These are phyloP conservation scores for Hypena proboscidalis DNA, from an alignment of 2,888 invertebrate species.

Conservation along the genomic window DNA sequence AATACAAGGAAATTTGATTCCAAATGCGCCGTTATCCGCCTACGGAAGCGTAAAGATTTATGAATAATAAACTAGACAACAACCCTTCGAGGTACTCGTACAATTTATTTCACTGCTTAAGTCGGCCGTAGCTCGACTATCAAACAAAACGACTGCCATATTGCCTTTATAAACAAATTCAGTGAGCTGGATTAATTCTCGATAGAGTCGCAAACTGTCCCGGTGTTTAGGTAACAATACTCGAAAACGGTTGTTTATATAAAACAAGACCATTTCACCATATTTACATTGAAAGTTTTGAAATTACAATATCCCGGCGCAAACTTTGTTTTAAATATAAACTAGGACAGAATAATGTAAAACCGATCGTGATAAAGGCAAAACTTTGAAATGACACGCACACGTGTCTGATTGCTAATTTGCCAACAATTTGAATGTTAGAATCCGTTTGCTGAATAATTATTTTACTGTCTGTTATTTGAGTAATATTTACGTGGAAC, in stretches of 20 bases:
- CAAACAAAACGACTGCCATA: conserved; percentile 41
- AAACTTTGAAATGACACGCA: conserved; percentile 53
- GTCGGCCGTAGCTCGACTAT: conserved; percentile 38
- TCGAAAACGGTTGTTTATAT: conserved; percentile 43
- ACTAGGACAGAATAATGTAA: conserved; percentile 59
- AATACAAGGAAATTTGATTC: conserved; percentile 38
- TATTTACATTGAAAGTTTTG: conserved; percentile 66
- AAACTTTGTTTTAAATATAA: conserved; percentile 64
- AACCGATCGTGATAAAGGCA: conserved; percentile 62
- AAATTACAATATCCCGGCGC: conserved; percentile 51
- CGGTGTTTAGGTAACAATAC: conserved; percentile 31
- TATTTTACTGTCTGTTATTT: conserved; percentile 26
- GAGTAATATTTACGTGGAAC: too few species aligned
- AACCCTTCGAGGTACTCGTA: conserved; percentile 35
- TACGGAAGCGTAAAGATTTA: conserved; percentile 44
- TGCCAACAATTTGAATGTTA: conserved; percentile 41
- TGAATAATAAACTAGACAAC: conserved; percentile 46
- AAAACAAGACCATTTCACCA: conserved; percentile 52
- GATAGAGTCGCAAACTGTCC: conserved; percentile 32
- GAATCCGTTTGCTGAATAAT: conserved; percentile 33
- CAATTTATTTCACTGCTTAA: conserved; percentile 41
- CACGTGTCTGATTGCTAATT: conserved; percentile 54
- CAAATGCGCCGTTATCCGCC: conserved; percentile 36
- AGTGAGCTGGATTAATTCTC: conserved; percentile 31
- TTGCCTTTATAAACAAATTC: conserved; percentile 41